Conservation (phyloP, 2,888 invertebrate genomes). For the Crematogaster levior region DNA sequence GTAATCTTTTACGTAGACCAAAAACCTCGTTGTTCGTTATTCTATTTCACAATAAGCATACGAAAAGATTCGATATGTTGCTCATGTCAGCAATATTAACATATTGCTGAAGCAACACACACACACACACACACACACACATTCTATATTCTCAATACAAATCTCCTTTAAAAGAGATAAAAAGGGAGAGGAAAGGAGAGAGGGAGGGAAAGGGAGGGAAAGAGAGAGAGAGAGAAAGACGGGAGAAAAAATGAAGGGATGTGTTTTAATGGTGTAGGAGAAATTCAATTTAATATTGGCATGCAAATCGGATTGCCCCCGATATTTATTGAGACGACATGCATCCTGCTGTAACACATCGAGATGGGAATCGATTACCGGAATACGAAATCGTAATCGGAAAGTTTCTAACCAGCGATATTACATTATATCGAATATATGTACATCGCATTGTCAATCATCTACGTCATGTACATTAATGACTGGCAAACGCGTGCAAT, state of each 20-base stretch:
- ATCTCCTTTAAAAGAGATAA: background rate
- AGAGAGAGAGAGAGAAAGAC: background rate
- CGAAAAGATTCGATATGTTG: background rate
- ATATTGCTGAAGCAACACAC: too few species aligned
- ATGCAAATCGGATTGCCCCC: constrained; percentile 49
- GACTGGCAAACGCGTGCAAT: constrained; percentile 38
- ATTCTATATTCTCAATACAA: background rate
- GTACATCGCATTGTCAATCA: background rate
- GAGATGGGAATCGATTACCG: constrained; percentile 60
- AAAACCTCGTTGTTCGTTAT: constrained; percentile 1
- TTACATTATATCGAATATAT: constrained; percentile 63
- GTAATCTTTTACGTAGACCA: background rate
- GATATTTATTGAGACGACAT: constrained; percentile 53
- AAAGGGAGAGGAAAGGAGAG: background rate
- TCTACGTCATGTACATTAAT: constrained; percentile 27
- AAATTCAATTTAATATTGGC: constrained; percentile 64
- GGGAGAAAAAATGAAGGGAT: constrained; percentile 1
- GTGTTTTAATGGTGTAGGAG: constrained; percentile 57
- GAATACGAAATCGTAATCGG: constrained; percentile 23
- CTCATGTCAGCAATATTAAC: too few species aligned
- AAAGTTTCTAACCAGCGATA: constrained; percentile 52
- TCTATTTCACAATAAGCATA: background rate
- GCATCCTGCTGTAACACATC: constrained; percentile 64
- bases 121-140: too few species aligned
- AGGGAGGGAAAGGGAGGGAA: too few species aligned